Evolutionary conservation across 2,888 invertebrate genomes (phyloP).

Genomic region (Zhengitettix transpicula): DNA sequence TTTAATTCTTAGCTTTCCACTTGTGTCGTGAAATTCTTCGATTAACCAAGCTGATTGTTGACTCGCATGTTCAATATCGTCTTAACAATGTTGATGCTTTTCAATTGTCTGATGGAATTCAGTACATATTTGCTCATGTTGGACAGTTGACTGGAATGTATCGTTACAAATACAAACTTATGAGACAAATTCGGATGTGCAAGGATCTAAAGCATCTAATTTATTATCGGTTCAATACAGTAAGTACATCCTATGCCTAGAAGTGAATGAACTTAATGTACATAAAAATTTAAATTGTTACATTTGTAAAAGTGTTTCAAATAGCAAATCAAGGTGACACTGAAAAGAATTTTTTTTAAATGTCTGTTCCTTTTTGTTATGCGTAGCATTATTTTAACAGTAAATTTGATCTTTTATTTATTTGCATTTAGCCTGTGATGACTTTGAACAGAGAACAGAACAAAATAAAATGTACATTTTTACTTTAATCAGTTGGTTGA

Average conservation of each 20-base stretch:
- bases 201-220: conserved; percentile 98
- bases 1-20: conserved; percentile 67
- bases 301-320: too few relatives aligned
- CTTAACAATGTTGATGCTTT: conserved; percentile 99
- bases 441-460: neutral
- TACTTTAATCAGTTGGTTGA: neutral
- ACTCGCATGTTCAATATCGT: conserved; percentile 98
- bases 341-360: too few relatives aligned
- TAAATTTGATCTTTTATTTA: too few relatives aligned
- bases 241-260: conserved; percentile 30
- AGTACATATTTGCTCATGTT: conserved; percentile 98
- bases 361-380: too few relatives aligned
- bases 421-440: neutral
- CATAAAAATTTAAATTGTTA: too few relatives aligned
- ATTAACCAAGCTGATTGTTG: conserved; percentile 95
- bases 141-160: conserved; percentile 99
- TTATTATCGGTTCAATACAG: conserved; percentile 97
- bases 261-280: too few relatives aligned
- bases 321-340: too few relatives aligned
- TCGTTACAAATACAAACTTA: conserved; percentile 94
- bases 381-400: too few relatives aligned
- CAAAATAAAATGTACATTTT: neutral
- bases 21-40: conserved; percentile 96
- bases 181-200: conserved; percentile 99
- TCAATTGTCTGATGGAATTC: conserved; percentile 92